Conservation (phyloP, 2,888 invertebrate species). For the Drosophila algonquin region DNA sequence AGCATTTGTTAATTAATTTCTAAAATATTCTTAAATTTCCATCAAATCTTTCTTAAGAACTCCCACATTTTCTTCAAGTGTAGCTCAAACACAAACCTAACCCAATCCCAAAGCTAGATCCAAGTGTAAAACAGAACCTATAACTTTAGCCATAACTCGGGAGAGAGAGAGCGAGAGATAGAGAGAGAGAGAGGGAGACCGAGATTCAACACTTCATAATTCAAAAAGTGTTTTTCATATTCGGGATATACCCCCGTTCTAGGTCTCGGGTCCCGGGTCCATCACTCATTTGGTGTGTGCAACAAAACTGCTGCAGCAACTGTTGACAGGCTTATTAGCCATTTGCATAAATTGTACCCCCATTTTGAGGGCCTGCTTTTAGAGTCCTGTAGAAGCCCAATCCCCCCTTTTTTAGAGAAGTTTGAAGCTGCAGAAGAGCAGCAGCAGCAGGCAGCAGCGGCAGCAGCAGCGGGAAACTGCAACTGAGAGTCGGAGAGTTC, state of each 20-base stretch:
- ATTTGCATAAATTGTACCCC: slow-evolving; percentile 73
- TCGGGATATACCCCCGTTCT: slow-evolving; percentile 15
- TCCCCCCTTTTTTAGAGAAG: not conserved
- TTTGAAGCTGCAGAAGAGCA: slow-evolving; percentile 15
- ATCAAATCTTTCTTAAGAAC: too few species aligned
- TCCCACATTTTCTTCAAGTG: not conserved
- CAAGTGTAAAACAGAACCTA: slow-evolving; percentile 9
- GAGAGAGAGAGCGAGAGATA: too few species aligned
- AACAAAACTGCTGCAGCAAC: slow-evolving; percentile 49
- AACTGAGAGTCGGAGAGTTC: slow-evolving; percentile 14
- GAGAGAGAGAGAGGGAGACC: too few species aligned
- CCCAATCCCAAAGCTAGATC: not conserved
- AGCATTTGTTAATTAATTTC: too few species aligned
- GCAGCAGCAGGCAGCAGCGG: not conserved
- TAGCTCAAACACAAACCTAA: too few species aligned
- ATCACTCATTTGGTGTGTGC: slow-evolving; percentile 47
- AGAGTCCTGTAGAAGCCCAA: slow-evolving; percentile 13
- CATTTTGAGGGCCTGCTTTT: slow-evolving; percentile 16
- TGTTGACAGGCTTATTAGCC: slow-evolving; percentile 81
- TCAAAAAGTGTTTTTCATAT: slow-evolving; percentile 49
- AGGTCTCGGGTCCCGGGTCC: slow-evolving; percentile 11
- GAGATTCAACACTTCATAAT: slow-evolving; percentile 71
- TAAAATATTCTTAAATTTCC: too few species aligned
- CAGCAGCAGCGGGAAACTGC: slow-evolving; percentile 19
- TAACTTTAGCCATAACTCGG: slow-evolving; percentile 33